phyloP scores from a whole-genome alignment of 64 coral and sea anemone species.

The Platygyra sinensis region DNA sequence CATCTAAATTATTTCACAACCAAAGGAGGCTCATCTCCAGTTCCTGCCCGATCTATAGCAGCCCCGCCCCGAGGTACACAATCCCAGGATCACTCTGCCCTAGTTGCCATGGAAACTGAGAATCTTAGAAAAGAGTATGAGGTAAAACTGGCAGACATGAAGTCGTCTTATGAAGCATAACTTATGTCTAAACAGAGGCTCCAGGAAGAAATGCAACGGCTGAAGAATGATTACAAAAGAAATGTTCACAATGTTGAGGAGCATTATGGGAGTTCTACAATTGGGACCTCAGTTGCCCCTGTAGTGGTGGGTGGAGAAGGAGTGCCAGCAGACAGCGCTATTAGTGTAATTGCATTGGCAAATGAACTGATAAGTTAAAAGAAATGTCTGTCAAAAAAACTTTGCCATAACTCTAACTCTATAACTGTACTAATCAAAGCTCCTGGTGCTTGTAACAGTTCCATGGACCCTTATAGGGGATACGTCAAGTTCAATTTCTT shows the following conservation, averaged over 20 bases:
- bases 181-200: slow-evolving; percentile 93
- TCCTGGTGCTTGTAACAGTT: background rate
- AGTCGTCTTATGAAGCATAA: slow-evolving; percentile 81
- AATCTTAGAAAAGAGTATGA: slow-evolving; percentile 86
- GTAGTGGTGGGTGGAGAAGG: slow-evolving; percentile 23
- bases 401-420: too few relatives aligned
- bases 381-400: too few relatives aligned
- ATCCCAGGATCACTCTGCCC: slow-evolving; percentile 42
- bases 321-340: slow-evolving; percentile 30
- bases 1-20: background rate
- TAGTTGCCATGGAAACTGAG: slow-evolving; percentile 76
- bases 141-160: slow-evolving; percentile 82
- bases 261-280: slow-evolving; percentile 33
- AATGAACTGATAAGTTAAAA: slow-evolving; percentile 24
- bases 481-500: too few relatives aligned
- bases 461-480: too few relatives aligned
- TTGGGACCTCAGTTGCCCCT: background rate
- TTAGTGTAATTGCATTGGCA: slow-evolving; percentile 58
- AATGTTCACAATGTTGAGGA: slow-evolving; percentile 87
- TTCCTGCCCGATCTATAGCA: slow-evolving; percentile 11
- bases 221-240: slow-evolving; percentile 76
- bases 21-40: slow-evolving; percentile 19
- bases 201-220: slow-evolving; percentile 71
- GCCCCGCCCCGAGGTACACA: background rate
- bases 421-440: background rate